Evolutionary conservation across 2,888 invertebrate species (phyloP).

Genomic region (Acrobasis repandana): DNA sequence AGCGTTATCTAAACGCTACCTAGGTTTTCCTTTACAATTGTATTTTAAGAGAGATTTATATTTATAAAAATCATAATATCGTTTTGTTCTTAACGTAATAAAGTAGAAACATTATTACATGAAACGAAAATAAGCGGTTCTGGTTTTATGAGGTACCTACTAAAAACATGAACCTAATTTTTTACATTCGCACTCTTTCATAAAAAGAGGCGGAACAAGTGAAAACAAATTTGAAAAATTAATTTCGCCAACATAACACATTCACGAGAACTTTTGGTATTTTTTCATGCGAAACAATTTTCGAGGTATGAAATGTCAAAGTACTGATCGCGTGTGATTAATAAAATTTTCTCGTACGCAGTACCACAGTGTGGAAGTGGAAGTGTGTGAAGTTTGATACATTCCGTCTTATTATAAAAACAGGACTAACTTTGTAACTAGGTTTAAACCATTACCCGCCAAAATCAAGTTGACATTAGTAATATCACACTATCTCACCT

Average conservation of each 20-base stretch:
- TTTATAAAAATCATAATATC: constrained; percentile 24
- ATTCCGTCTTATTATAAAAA: too few species aligned
- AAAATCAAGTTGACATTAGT: too few species aligned
- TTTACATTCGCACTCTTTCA: constrained; percentile 29
- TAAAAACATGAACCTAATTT: constrained; percentile 43
- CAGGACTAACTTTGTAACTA: too few species aligned
- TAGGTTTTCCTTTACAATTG: too few species aligned
- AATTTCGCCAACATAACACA: not conserved
- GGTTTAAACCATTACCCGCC: too few species aligned
- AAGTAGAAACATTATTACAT: constrained; percentile 47
- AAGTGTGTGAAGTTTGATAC: too few species aligned
- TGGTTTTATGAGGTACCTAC: constrained; percentile 46
- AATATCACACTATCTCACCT: too few species aligned
- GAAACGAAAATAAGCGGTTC: constrained; percentile 40
- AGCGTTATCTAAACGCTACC: too few species aligned
- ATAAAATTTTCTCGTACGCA: too few species aligned
- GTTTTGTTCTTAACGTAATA: constrained; percentile 27
- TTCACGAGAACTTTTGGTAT: not conserved
- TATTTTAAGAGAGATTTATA: not conserved
- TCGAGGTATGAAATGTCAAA: constrained; percentile 20
- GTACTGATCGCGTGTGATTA: constrained; percentile 33
- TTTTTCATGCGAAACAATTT: not conserved
- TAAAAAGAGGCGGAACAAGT: constrained; percentile 22
- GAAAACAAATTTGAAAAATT: constrained; percentile 30
- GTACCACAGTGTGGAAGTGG: too few species aligned